These are phyloP conservation scores for Amphipoea oculea DNA, from an alignment of 2,888 invertebrate species.

Conservation along the genomic window DNA sequence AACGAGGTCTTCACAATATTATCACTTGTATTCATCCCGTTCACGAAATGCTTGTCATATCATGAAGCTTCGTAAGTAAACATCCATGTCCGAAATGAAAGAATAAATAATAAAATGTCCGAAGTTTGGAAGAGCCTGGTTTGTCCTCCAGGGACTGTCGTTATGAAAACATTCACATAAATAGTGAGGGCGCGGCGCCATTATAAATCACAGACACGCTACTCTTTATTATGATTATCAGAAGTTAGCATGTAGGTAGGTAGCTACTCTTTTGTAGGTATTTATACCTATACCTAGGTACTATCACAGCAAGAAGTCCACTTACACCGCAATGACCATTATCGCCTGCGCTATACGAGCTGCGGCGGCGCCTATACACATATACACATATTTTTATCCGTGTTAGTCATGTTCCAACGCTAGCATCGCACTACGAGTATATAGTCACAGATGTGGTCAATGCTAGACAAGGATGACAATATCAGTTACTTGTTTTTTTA, in stretches of 20 bases:
- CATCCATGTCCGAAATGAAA: slow-evolving; percentile 20
- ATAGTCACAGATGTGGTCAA: too few relatives aligned
- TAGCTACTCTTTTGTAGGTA: slow-evolving; percentile 1
- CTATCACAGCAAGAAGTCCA: too few relatives aligned
- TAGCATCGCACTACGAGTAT: too few relatives aligned
- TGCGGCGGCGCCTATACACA: too few relatives aligned
- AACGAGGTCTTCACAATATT: slow-evolving; percentile 1
- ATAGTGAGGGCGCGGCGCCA: slow-evolving; percentile 21
- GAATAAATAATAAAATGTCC: slow-evolving; percentile 43
- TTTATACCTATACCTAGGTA: too few relatives aligned
- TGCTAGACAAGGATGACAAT: too few relatives aligned
- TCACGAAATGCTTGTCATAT: background rate
- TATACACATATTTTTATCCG: too few relatives aligned
- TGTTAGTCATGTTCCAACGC: too few relatives aligned
- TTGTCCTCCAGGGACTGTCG: slow-evolving; percentile 23
- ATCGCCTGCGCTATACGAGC: too few relatives aligned
- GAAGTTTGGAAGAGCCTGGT: slow-evolving; percentile 18
- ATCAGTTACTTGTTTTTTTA: too few relatives aligned
- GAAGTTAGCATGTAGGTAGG: slow-evolving; percentile 2
- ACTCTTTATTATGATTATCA: slow-evolving; percentile 30
- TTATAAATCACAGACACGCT: slow-evolving; percentile 44
- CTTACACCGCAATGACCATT: too few relatives aligned
- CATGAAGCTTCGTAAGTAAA: slow-evolving; percentile 18
- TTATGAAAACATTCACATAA: slow-evolving; percentile 36
- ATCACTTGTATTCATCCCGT: background rate